These are phyloP conservation scores for Epinotia bilunana DNA, from an alignment of 2,888 invertebrate genomes.

Conservation along the genomic window DNA sequence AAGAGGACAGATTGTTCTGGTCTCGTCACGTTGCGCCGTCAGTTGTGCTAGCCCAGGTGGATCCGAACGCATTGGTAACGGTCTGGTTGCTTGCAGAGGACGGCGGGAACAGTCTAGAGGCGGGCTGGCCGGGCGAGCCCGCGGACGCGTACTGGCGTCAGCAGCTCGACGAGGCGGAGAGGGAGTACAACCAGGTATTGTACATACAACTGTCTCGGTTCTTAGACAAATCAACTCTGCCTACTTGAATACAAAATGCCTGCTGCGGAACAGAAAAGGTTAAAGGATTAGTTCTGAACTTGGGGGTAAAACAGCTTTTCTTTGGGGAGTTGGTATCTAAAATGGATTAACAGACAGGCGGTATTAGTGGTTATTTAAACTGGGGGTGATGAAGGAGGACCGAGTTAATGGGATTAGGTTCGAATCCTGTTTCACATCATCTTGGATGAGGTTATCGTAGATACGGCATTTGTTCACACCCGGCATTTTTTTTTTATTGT, in stretches of 20 bases:
- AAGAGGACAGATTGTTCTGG: too few relatives aligned
- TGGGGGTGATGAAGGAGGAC: too few relatives aligned
- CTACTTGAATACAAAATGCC: background rate
- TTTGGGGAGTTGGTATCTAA: too few relatives aligned
- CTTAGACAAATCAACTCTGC: background rate
- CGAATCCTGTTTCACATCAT: background rate
- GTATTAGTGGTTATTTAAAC: too few relatives aligned
- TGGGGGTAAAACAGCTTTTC: too few relatives aligned
- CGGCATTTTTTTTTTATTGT: too few relatives aligned
- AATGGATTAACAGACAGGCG: too few relatives aligned
- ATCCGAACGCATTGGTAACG: background rate
- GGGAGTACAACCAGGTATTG: slow-evolving; percentile 79
- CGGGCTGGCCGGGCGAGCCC: slow-evolving; percentile 83
- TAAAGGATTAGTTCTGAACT: background rate
- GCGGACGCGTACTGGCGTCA: slow-evolving; percentile 82
- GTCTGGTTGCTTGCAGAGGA: slow-evolving; percentile 63
- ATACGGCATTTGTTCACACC: too few relatives aligned
- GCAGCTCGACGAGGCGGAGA: slow-evolving; percentile 79
- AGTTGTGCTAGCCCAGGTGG: too few relatives aligned
- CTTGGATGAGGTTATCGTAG: too few relatives aligned
- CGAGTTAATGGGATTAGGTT: background rate
- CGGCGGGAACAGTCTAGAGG: slow-evolving; percentile 75
- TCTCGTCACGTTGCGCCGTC: too few relatives aligned
- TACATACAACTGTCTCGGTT: background rate
- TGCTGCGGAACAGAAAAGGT: background rate